Percentiles rank a stretch among this genome's conserved stretches.
These are phyloP conservation scores for Pteria penguin DNA, from an alignment of 2,888 invertebrate species.

Conservation along the genomic window DNA sequence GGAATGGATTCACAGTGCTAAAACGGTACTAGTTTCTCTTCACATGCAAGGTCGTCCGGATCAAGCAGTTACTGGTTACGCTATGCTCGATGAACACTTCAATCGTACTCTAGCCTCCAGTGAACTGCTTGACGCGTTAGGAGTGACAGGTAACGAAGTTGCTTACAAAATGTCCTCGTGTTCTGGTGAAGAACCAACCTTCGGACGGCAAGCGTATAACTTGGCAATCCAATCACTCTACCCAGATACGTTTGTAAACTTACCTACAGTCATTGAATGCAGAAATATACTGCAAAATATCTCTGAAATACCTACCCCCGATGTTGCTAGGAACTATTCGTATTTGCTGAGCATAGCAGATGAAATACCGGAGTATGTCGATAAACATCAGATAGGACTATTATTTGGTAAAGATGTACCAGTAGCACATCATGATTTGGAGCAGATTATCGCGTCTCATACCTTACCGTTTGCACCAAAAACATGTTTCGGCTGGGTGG, in stretches of 20 bases:
- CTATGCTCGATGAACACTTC: constrained; percentile 23
- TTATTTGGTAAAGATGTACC: constrained; percentile 31
- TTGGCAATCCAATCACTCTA: constrained; percentile 20
- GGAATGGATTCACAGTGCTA: too few species aligned
- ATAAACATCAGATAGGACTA: constrained; percentile 2
- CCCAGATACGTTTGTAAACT: neutral
- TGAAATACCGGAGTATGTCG: constrained; percentile 7
- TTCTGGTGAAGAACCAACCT: constrained; percentile 10
- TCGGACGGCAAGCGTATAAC: too few species aligned
- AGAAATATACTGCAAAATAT: neutral
- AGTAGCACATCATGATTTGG: constrained; percentile 23
- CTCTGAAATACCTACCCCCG: constrained; percentile 3
- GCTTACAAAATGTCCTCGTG: constrained; percentile 17
- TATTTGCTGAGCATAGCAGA: constrained; percentile 18
- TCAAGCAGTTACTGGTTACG: neutral
- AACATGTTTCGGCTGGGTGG: constrained; percentile 28
- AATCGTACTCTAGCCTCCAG: constrained; percentile 7
- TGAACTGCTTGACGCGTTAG: constrained; percentile 7
- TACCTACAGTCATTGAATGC: constrained; percentile 34
- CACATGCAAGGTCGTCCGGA: too few species aligned
- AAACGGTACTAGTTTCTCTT: too few species aligned
- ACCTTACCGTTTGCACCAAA: constrained; percentile 28
- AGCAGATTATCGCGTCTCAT: constrained; percentile 14
- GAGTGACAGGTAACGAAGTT: neutral
- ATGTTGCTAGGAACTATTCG: neutral